A percentile compares a stretch with the other conserved stretches of the same genome.
Evolutionary conservation across 92 coral and sea anemone genomes (phyloP).

Genomic region (Parazoanthus swiftii): DNA sequence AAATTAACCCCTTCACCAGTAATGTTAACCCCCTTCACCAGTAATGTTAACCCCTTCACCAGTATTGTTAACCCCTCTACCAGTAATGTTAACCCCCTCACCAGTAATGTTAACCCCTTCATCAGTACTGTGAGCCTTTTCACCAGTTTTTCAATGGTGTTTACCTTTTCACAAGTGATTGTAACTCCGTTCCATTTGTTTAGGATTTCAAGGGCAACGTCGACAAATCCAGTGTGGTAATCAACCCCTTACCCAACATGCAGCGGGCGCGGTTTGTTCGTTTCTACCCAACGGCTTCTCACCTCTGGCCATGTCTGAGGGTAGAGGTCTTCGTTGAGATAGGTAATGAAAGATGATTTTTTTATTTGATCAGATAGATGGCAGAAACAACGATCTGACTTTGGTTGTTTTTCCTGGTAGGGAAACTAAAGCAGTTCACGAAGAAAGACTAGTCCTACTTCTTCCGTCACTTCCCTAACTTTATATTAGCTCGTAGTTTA

Average conservation of each 20-base stretch:
- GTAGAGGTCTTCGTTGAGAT: slow-evolving; percentile 60
- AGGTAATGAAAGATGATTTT: not conserved
- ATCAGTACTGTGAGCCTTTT: no score
- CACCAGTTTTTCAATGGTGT: no score
- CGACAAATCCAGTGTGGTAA: slow-evolving; percentile 45
- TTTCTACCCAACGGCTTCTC: slow-evolving; percentile 44
- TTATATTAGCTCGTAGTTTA: no score
- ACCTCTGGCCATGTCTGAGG: slow-evolving; percentile 59
- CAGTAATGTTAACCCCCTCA: no score
- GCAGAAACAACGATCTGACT: not conserved
- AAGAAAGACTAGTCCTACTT: no score
- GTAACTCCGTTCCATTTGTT: not conserved
- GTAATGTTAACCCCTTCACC: no score
- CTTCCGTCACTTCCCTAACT: no score
- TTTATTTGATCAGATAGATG: not conserved
- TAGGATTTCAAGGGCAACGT: slow-evolving; percentile 62
- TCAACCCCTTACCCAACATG: slow-evolving; percentile 19
- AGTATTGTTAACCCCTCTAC: no score
- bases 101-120: no score
- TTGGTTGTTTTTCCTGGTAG: not conserved
- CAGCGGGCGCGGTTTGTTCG: slow-evolving; percentile 57
- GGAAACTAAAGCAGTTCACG: not conserved
- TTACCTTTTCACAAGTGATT: not conserved
- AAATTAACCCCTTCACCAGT: no score
- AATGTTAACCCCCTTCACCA: no score